A percentile compares a stretch with the other conserved stretches of the same genome.
Conservation (phyloP, 2,113 vertebrate species). For the Platysteira castanea region DNA sequence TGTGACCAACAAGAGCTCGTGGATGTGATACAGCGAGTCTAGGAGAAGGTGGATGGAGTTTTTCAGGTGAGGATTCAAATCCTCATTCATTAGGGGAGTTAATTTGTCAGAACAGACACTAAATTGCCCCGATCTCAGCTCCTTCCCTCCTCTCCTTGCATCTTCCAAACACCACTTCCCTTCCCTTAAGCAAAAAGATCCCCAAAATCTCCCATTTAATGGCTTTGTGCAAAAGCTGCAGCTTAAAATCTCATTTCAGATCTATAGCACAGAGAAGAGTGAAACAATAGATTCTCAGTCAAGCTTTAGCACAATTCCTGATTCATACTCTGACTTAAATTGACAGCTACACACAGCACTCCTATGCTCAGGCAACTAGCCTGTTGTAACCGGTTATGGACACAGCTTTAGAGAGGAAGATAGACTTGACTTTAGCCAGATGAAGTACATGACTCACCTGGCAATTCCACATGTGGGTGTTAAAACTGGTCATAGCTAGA, state of each 20-base stretch:
- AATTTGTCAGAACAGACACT: not conserved
- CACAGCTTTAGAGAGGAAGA: not conserved
- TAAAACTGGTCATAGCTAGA: not conserved
- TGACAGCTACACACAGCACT: not conserved
- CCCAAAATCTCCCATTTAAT: not conserved
- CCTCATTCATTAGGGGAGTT: not conserved
- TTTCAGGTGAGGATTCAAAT: not conserved
- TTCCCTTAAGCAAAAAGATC: not conserved
- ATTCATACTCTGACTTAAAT: not conserved
- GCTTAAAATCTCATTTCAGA: not conserved
- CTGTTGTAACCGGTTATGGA: not conserved
- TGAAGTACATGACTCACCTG: not conserved
- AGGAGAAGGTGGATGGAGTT: not conserved
- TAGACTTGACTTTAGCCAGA: not conserved
- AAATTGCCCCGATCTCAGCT: not conserved
- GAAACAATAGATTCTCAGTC: not conserved
- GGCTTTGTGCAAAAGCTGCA: not conserved
- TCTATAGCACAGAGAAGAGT: not conserved
- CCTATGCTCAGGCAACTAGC: not conserved
- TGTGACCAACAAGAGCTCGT: not conserved
- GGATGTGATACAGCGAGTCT: not conserved
- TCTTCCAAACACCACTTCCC: not conserved
- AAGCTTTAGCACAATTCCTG: not conserved
- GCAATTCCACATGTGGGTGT: fast-evolving
- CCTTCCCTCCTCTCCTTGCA: not conserved